Evolutionary conservation across 2,113 vertebrate species (phyloP), one percentile per base, ranked within the genome.

Genomic region (Diglossa brunneiventris): DNA sequence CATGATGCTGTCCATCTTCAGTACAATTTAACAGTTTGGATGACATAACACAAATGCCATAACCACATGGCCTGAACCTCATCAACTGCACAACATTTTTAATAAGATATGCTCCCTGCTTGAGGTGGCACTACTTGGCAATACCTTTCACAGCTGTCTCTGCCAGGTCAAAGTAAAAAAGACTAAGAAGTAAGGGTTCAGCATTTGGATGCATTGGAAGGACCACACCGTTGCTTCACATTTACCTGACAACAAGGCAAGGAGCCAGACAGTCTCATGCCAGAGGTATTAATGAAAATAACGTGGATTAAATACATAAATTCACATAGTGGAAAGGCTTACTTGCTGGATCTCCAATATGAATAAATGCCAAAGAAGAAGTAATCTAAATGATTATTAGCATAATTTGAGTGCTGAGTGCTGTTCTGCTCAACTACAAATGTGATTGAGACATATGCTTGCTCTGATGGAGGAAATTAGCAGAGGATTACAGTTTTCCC

Each of bases 391-490:
- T 79, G 44, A 63, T 89, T 97, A 86, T 97, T 98, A 96, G 87
- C 79, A 93, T 96, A 93, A 91, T 94, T 96, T 91, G 94, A 96
- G 87, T 56, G 83, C 80, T 92, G 94, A 95, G 87, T 86, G 89
- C 90, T 95, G 95, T 96, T 97, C 92, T 97, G 96, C 92, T 95
- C 90, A 95, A 77, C 95, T 96, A 97, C 95, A 96, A 97, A 96
- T 93, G 97, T 92, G 95, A 97, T 96, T 95, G 96, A 92, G 96
- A 97, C 96, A 96, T 97, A 97, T 97, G 96, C 94, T 96, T 95
- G 78, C 80, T 97, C 90, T 96, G 91, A 96, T 97, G 96, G 89
- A 96, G 90, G 95, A 97, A 97, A 97, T 97, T 97, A 98, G 92
- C 89, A 88, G 94, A 97, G 94, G 95, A 96, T 97, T 97, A 96